These are phyloP conservation scores for Pteropus alecto DNA, from an alignment of 2,113 vertebrate genomes.

Conservation along the genomic window DNA sequence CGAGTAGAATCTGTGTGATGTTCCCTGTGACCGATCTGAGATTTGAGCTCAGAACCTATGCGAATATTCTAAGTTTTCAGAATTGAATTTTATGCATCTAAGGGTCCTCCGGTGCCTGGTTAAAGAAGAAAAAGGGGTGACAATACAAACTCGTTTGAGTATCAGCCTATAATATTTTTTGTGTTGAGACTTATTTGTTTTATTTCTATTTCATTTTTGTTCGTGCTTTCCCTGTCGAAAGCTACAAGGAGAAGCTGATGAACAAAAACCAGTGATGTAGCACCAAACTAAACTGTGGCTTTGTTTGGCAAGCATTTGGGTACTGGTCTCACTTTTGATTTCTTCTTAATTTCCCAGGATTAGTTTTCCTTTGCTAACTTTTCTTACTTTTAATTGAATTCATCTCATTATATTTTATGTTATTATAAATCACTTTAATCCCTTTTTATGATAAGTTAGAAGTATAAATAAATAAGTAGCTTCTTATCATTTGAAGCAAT, in stretches of 20 bases:
- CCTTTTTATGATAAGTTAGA: background rate
- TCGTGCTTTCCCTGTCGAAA: background rate
- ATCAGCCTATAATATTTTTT: background rate
- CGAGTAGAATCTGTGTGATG: background rate
- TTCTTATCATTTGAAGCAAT: conserved; percentile 16
- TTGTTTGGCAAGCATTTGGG: background rate
- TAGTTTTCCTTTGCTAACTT: background rate
- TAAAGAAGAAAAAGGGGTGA: background rate
- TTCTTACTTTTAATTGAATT: background rate
- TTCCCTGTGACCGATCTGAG: background rate
- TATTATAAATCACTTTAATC: background rate
- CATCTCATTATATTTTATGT: background rate
- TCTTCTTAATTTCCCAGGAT: background rate
- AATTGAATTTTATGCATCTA: background rate
- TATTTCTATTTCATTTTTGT: background rate
- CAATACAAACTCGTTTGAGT: background rate
- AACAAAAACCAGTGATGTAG: background rate
- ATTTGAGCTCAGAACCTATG: background rate
- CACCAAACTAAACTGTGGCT: background rate
- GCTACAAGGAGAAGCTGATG: background rate
- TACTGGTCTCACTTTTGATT: background rate
- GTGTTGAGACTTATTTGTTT: background rate
- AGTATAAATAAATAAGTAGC: conserved; percentile 4
- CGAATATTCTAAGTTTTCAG: background rate
- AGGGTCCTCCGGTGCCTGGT: background rate